Percentiles rank a stretch among this genome's conserved stretches.
Evolutionary conservation across 2,888 invertebrate species (phyloP).

Genomic region (Idaea dimidiata): DNA sequence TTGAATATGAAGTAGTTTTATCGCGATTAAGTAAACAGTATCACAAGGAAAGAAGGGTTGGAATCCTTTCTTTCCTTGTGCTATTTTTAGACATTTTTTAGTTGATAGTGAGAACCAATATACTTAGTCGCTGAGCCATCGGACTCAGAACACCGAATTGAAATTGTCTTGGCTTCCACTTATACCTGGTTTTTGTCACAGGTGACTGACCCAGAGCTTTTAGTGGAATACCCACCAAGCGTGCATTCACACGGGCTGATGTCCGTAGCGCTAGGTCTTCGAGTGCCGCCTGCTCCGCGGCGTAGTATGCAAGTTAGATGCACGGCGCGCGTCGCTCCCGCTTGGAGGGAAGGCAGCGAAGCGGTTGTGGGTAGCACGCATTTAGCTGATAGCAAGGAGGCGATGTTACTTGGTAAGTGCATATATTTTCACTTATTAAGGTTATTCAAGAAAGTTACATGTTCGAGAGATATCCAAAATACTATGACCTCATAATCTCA

Average conservation of each 20-base stretch:
- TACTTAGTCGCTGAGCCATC: no score
- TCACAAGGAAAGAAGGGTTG: no score
- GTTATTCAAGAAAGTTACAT: not conserved
- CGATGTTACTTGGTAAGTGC: conserved; percentile 67
- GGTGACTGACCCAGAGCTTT: conserved; percentile 63
- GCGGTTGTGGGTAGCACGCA: conserved; percentile 71
- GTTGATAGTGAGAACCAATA: no score
- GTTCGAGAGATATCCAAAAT: no score
- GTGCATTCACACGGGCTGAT: conserved; percentile 68
- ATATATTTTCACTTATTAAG: not conserved
- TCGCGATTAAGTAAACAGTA: no score
- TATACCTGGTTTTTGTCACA: no score
- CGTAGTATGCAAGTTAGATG: conserved; percentile 71
- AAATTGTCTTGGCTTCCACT: no score
- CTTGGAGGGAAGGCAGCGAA: conserved; percentile 74
- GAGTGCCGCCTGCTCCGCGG: conserved; percentile 55
- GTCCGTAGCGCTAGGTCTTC: conserved; percentile 65
- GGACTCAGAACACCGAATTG: no score
- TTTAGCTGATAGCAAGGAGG: conserved; percentile 73
- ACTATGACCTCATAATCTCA: no score
- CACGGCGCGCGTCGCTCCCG: conserved; percentile 68
- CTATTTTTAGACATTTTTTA: no score
- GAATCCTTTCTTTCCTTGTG: no score
- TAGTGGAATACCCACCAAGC: conserved; percentile 67
- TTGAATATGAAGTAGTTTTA: no score